A percentile compares a stretch with the other conserved stretches of the same genome.
phyloP scores from a whole-genome alignment of 2,888 invertebrate species.

The Stegana nigrithorax region DNA sequence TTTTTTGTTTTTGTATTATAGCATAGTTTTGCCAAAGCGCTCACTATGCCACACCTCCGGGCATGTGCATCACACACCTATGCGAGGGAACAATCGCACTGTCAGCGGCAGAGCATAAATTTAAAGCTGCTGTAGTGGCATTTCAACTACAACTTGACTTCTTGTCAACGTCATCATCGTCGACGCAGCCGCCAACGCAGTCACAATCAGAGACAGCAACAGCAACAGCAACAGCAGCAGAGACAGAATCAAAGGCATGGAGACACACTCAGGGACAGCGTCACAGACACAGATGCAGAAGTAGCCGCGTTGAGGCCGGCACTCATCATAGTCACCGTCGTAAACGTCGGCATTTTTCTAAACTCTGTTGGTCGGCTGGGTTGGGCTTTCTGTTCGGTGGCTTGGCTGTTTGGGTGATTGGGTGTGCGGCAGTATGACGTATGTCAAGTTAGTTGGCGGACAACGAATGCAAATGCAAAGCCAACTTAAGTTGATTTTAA shows the following conservation, averaged over 20 bases:
- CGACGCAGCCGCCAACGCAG: not conserved
- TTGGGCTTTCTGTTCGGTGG: too few relatives aligned
- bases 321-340: not conserved
- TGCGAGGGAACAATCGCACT: too few relatives aligned
- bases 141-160: slow-evolving; percentile 56
- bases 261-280: too few relatives aligned
- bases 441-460: not conserved
- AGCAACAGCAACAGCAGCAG: not conserved
- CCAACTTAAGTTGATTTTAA: slow-evolving; percentile 65
- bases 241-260: too few relatives aligned
- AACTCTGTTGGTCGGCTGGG: too few relatives aligned
- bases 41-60: too few relatives aligned
- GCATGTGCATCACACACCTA: too few relatives aligned
- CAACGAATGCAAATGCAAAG: slow-evolving; percentile 53
- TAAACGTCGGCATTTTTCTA: not conserved
- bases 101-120: slow-evolving; percentile 37
- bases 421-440: too few relatives aligned
- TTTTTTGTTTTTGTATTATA: not conserved
- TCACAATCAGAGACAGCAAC: not conserved
- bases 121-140: slow-evolving; percentile 55
- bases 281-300: too few relatives aligned
- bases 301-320: too few relatives aligned
- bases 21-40: too few relatives aligned
- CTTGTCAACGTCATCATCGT: slow-evolving; percentile 14
- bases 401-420: too few relatives aligned